These are phyloP conservation scores for Selenia dentaria DNA, from an alignment of 2,888 invertebrate species.

Conservation along the genomic window DNA sequence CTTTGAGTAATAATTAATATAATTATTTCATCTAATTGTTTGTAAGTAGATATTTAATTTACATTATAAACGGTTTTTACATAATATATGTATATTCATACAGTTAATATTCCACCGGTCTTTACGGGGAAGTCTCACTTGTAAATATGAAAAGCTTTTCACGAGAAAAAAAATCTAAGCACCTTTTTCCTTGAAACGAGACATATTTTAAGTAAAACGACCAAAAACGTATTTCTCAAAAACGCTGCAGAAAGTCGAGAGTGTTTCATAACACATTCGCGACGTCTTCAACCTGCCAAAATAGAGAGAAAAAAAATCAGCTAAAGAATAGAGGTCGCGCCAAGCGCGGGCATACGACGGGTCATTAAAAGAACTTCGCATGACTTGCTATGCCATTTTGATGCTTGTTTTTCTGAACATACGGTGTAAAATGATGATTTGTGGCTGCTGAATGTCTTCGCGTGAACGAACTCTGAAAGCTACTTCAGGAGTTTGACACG, in stretches of 20 bases:
- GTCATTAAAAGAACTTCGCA: constrained; percentile 38
- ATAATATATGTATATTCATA: no score
- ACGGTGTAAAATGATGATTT: constrained; percentile 39
- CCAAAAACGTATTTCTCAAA: constrained; percentile 21
- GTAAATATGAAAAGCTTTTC: background rate
- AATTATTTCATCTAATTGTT: no score
- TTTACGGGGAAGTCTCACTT: no score
- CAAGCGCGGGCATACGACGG: constrained; percentile 35
- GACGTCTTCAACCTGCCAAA: constrained; percentile 31
- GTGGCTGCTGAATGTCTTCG: constrained; percentile 32
- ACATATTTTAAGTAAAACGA: no score
- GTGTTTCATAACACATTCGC: constrained; percentile 31
- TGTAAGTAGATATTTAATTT: no score
- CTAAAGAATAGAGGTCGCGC: constrained; percentile 39
- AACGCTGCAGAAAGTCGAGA: constrained; percentile 20
- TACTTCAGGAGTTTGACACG: constrained; percentile 72
- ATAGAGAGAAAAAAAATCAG: constrained; percentile 27
- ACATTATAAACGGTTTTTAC: no score
- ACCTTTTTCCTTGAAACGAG: no score
- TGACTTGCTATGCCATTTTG: constrained; percentile 41
- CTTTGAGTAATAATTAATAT: no score
- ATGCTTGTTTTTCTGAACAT: constrained; percentile 18
- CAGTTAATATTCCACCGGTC: no score
- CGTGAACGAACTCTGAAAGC: constrained; percentile 75
- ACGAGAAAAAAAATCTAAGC: no score